Evolutionary conservation across 2,888 invertebrate species (phyloP), one percentile per base, ranked within the genome.

Genomic region (Lasioglossum leucozonium): DNA sequence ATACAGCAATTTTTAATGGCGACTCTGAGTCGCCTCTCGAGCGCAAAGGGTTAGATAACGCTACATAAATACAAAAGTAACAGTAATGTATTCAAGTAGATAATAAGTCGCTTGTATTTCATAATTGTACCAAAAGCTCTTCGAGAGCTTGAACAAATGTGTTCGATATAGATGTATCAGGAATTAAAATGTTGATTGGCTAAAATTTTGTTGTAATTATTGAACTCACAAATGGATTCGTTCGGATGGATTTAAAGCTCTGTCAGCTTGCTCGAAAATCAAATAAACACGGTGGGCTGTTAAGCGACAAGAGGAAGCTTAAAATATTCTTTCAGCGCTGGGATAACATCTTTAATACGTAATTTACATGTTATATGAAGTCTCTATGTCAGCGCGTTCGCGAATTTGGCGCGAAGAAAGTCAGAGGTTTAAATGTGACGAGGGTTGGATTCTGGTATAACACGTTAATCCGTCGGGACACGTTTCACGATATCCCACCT

Each of bases 361-460:
- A 44, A 72, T 75, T 67, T 58, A 26, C 47, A 55, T 75, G 72
- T 78, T 65, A 55, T 71, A 40, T 37, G 34, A 34, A 44, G 40
- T 11, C 16, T 55, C 16, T 55, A 30, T 72, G 78, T 86, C 81
- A 62, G 69, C 78, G 72, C 47, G 18, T 78, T 75, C 26, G 55
- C 72, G 51, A 72, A 58, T 62, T 72, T 72, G 76, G 26, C 69
- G 34, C 18, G 81, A 78, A 80, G 82, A 85, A 86, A 85, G 79
- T 87, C 77, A 75, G 82, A 78, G 87, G 85, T 82, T 82, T 87
- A 75, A 82, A 72, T 77, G 71, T 86, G 86, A 85, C 82, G 77
- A 87, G 87, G 87, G 87, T 87, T 72, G 87, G 78, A 72, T 80
- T 76, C 51, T 67, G 77, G 87, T 78, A 82, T 78, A 87, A 82